These are phyloP conservation scores for Trissolcus basalis DNA, from an alignment of 1,140 invertebrate species.

Conservation along the genomic window DNA sequence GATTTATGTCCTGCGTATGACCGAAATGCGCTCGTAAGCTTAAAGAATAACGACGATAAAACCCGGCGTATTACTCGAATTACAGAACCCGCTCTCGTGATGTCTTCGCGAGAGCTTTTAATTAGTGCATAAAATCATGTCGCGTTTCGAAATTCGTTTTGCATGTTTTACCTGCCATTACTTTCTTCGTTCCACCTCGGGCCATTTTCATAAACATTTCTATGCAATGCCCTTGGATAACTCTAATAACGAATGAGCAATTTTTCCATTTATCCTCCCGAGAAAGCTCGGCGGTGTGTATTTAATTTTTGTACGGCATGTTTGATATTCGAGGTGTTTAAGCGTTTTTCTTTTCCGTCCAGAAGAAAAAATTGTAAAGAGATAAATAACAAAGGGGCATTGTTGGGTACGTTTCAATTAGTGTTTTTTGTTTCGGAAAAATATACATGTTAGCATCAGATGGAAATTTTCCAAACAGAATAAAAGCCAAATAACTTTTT, in stretches of 20 bases:
- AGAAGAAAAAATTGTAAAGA: too few species aligned
- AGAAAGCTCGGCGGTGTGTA: neutral
- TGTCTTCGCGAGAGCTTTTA: slow-evolving; percentile 15
- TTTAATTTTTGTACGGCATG: neutral
- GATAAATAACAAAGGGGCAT: too few species aligned
- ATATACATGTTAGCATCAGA: too few species aligned
- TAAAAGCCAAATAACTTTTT: too few species aligned
- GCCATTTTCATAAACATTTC: slow-evolving; percentile 20
- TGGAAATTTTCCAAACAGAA: too few species aligned
- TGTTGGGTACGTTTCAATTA: too few species aligned
- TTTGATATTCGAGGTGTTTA: neutral
- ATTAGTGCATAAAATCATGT: slow-evolving; percentile 37
- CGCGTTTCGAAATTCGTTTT: neutral
- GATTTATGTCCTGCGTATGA: slow-evolving; percentile 60
- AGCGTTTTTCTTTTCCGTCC: too few species aligned
- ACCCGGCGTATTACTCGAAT: slow-evolving; percentile 44
- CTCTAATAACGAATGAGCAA: slow-evolving; percentile 12
- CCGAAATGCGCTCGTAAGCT: slow-evolving; percentile 58
- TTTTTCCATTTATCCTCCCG: slow-evolving; percentile 16
- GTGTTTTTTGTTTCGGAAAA: too few species aligned
- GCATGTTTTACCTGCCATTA: neutral
- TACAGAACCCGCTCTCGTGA: slow-evolving; percentile 13
- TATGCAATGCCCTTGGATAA: slow-evolving; percentile 19
- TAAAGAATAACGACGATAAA: slow-evolving; percentile 53
- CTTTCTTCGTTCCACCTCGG: neutral